Percentiles rank a stretch among this genome's conserved stretches.
phyloP scores from a whole-genome alignment of 2,113 vertebrate genomes.

The Gnathonemus echidnorhynchus region DNA sequence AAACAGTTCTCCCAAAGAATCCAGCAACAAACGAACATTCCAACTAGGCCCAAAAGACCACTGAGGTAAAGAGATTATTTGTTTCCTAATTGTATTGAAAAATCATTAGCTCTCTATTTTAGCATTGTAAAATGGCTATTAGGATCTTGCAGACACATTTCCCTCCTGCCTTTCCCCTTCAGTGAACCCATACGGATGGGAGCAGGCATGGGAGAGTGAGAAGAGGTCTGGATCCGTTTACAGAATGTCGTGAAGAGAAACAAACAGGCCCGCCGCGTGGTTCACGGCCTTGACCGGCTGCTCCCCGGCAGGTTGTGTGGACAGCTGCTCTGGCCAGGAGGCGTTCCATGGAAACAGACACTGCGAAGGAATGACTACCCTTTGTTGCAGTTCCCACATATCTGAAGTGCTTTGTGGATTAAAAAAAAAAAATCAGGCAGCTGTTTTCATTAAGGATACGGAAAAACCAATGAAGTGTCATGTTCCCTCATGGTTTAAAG shows the following conservation, averaged over 20 bases:
- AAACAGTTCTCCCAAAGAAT: neutral
- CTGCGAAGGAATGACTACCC: neutral
- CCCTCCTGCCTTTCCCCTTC: neutral
- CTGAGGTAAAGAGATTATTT: neutral
- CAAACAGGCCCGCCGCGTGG: neutral
- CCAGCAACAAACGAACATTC: neutral
- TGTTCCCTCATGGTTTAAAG: neutral
- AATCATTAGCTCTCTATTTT: neutral
- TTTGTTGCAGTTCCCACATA: constrained; percentile 22
- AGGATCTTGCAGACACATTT: neutral
- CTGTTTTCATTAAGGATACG: constrained; percentile 16
- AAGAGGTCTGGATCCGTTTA: constrained; percentile 14
- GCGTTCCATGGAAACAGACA: neutral
- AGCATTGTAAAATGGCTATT: neutral
- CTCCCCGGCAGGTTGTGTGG: constrained; percentile 13
- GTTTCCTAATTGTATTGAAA: neutral
- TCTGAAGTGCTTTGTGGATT: neutral
- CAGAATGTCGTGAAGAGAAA: constrained; percentile 12
- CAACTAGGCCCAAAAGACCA: neutral
- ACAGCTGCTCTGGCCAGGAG: constrained; percentile 14
- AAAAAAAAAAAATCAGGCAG: neutral
- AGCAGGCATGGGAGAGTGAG: neutral
- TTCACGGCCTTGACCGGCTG: neutral
- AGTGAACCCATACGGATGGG: neutral
- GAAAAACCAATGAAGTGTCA: constrained; percentile 16